These are phyloP conservation scores for Pteropus alecto DNA, from an alignment of 2,113 vertebrate genomes.

Conservation along the genomic window DNA sequence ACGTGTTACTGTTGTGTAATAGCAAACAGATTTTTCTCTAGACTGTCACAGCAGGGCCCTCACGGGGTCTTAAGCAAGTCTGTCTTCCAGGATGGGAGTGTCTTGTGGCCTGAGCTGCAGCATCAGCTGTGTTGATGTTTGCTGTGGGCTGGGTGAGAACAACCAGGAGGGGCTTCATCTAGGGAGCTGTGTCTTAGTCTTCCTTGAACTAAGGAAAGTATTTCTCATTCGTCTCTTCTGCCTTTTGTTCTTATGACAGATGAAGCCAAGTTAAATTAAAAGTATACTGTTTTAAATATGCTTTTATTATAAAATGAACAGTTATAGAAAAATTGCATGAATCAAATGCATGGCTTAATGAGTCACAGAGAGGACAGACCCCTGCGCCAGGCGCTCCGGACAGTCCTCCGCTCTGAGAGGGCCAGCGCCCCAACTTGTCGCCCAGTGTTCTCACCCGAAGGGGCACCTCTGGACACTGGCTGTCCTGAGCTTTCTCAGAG, in stretches of 20 bases:
- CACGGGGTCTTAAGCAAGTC: neutral
- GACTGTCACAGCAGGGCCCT: neutral
- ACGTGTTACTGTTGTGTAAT: rapidly evolving
- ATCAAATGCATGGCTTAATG: neutral
- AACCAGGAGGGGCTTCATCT: neutral
- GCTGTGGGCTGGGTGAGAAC: neutral
- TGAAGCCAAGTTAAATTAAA: neutral
- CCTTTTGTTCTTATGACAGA: neutral
- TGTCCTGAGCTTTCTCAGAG: neutral
- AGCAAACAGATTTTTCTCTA: neutral
- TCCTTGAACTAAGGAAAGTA: neutral
- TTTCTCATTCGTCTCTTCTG: neutral
- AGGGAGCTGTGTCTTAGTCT: neutral
- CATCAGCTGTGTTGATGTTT: neutral
- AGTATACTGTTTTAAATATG: neutral
- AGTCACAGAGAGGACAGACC: neutral
- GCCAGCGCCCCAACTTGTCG: too few relatives aligned
- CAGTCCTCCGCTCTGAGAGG: neutral
- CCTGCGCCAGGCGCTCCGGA: too few relatives aligned
- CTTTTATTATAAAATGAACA: neutral
- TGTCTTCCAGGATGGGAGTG: neutral
- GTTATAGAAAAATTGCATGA: neutral
- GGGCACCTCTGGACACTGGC: neutral
- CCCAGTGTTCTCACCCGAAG: neutral
- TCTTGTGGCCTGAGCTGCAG: neutral